Base-by-base conservation (phyloP, 2,888 invertebrate genomes). In the Temnothorax unifasciatus region DNA sequence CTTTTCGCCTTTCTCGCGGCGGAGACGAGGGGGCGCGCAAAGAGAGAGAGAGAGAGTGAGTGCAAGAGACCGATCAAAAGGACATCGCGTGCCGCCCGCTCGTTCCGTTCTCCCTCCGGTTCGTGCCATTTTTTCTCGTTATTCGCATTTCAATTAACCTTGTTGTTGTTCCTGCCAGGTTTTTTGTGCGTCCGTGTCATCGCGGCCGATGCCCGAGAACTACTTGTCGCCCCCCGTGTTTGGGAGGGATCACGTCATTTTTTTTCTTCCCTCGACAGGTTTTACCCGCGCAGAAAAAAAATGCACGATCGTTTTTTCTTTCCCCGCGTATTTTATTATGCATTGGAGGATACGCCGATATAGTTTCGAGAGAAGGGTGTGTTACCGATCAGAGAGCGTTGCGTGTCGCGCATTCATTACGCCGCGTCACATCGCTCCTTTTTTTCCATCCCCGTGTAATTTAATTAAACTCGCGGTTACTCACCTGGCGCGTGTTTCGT, bases 11-110 rank as follows among this genome's bases (percentile, higher is more conserved):
- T 25, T 50, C 64, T 61, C 25, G 34, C 52, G 21, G 34, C 52
- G 21, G 41, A 38, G 71, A 66, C 59, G 59, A 73, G 38, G 44
- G 44, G 38, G 25, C 18, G 73, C 47, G 77, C 29, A 63, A 59
- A 74, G n/a, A 66, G 66, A 66, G 44, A 34, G 34, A 6, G 6
- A 63, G 54, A 74, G 21, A 68, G 66, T 63, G 69, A 74, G 69
- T 79, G 75, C 77, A 75, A 75, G 52, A 76, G 75, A 76, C 87
- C 89, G 90, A 92, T 92, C 88, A 88, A 91, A 92, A 90, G 90
- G 88, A 92, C 92, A 91, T 93, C 92, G 93, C 93, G 92, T 93
- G 93, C 85, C 82, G 84, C 66, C 61, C 86, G 87, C 85, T 81
- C 90, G 85, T 92, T 92, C 84, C 87, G 75, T 85, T 82, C 82